Evolutionary conservation across 1,140 invertebrate species (phyloP).

Genomic region (Venturia canescens): DNA sequence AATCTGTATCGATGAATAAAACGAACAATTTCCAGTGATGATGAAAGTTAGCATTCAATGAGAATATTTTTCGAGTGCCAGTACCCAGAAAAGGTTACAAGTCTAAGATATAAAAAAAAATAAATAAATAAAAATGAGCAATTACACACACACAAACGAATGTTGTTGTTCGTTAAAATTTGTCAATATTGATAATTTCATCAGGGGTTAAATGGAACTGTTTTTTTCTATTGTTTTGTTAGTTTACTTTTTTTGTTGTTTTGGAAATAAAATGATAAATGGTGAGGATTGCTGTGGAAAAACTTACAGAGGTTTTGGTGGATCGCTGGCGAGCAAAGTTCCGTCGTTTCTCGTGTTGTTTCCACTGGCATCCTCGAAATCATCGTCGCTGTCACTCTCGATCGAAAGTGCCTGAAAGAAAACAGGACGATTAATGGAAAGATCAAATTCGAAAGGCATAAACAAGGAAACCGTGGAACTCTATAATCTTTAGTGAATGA

Average conservation of each 20-base stretch:
- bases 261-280: constrained; percentile 14
- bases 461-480: not conserved
- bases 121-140: constrained; percentile 8
- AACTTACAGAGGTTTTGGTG: constrained; percentile 96
- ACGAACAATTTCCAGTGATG: no score
- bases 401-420: constrained; percentile 69
- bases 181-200: no score
- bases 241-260: no score
- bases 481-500: constrained; percentile 3
- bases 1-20: no score
- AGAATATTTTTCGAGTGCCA: no score
- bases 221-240: no score
- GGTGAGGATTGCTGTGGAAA: constrained; percentile 1
- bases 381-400: constrained; percentile 76
- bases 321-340: constrained; percentile 95
- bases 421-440: not conserved
- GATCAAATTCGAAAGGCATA: constrained; percentile 10
- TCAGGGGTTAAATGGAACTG: no score
- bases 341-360: constrained; percentile 89
- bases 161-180: no score
- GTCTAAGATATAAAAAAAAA: constrained; percentile 6
- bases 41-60: no score
- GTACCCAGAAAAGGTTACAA: no score
- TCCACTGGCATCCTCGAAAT: constrained; percentile 78
- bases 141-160: no score